Evolutionary conservation across 92 coral and sea anemone species (phyloP).

Genomic region (Nematostella vectensis): DNA sequence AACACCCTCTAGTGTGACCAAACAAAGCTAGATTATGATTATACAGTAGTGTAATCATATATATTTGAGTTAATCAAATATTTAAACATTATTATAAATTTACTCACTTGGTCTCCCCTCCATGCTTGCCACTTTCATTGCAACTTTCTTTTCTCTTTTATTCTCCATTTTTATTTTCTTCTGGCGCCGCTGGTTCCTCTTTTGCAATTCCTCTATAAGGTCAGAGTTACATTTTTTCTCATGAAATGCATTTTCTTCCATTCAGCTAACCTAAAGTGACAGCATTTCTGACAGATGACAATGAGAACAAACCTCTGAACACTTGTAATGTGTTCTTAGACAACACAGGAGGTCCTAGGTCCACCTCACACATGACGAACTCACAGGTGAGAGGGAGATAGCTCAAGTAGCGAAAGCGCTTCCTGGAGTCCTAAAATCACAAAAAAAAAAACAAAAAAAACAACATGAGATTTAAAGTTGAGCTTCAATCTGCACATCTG

Average conservation of each 20-base stretch:
- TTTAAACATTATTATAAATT: no score
- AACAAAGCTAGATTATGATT: no score
- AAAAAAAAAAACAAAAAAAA: neutral
- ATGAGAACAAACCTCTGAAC: constrained; percentile 64
- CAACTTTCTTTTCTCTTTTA: constrained; percentile 63
- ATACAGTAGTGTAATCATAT: no score
- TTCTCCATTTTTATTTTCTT: constrained; percentile 80
- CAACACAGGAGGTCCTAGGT: constrained; percentile 65
- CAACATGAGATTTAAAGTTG: neutral
- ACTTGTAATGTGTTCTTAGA: constrained; percentile 62
- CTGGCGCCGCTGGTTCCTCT: constrained; percentile 76
- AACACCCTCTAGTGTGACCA: no score
- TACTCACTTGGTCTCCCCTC: constrained; percentile 34
- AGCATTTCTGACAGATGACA: no score
- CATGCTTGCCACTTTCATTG: constrained; percentile 33
- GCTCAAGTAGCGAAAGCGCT: constrained; percentile 75
- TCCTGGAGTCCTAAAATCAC: constrained; percentile 66
- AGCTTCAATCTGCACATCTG: no score
- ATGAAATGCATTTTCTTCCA: no score
- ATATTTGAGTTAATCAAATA: no score
- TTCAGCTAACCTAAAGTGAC: no score
- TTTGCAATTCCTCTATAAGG: constrained; percentile 55
- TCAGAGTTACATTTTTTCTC: no score
- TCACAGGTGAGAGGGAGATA: constrained; percentile 91
- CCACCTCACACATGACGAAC: constrained; percentile 91